Conservation (phyloP, 2,888 invertebrate genomes). For the Drosophila infuscata region DNA sequence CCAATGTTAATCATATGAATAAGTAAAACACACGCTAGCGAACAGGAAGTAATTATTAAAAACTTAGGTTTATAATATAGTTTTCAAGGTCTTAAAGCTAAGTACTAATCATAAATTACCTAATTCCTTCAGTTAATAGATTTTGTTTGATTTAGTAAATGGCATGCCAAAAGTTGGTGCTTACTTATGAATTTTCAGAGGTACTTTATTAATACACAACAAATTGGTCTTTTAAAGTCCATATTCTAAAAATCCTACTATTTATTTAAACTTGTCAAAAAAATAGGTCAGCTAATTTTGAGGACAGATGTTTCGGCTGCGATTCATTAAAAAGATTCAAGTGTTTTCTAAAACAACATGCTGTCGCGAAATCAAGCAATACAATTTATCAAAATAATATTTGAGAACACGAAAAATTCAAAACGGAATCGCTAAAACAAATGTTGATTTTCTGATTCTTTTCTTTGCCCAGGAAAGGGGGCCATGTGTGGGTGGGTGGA, state of each 20-base stretch:
- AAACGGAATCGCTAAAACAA: slow-evolving; percentile 47
- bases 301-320: slow-evolving; percentile 33
- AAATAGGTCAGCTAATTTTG: slow-evolving; percentile 58
- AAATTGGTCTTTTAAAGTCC: not conserved
- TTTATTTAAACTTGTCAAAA: slow-evolving; percentile 16
- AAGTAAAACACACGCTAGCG: slow-evolving; percentile 18
- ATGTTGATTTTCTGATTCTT: slow-evolving; percentile 41
- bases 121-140: slow-evolving; percentile 3
- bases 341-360: slow-evolving; percentile 44
- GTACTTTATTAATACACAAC: not conserved
- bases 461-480: slow-evolving; percentile 2
- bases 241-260: slow-evolving; percentile 9
- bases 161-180: not conserved
- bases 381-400: slow-evolving; percentile 47
- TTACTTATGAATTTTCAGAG: not conserved
- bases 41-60: slow-evolving; percentile 38
- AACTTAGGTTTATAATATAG: slow-evolving; percentile 39
- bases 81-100: slow-evolving; percentile 18
- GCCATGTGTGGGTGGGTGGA: slow-evolving; percentile 42
- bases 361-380: slow-evolving; percentile 37
- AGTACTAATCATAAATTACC: slow-evolving; percentile 25
- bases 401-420: slow-evolving; percentile 22
- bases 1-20: slow-evolving; percentile 22
- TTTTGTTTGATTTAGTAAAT: slow-evolving; percentile 4
- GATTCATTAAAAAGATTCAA: slow-evolving; percentile 28